phyloP scores from a whole-genome alignment of 2,797 vertebrate species.

The Cottoperca gobio region DNA sequence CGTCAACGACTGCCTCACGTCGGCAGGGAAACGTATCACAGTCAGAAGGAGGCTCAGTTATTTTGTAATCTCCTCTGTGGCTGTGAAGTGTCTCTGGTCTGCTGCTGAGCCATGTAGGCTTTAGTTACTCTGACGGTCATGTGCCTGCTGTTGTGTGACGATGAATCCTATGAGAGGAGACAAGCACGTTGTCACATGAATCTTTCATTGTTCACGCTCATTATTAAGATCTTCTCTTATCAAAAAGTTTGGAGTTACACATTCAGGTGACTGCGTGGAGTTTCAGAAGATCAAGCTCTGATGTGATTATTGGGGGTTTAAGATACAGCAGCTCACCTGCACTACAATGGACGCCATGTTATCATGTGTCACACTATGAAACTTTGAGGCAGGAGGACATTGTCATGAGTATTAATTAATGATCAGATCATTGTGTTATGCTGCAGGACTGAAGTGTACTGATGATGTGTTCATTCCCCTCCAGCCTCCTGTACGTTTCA shows the following conservation, averaged over 20 bases:
- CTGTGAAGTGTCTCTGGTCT: constrained; percentile 40
- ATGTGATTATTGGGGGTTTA: not conserved
- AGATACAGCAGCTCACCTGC: not conserved
- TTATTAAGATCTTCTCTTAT: not conserved
- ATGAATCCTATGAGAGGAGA: constrained; percentile 39
- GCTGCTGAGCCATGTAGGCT: constrained; percentile 25
- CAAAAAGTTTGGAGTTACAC: not conserved
- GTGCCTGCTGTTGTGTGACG: constrained; percentile 69
- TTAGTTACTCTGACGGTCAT: constrained; percentile 60
- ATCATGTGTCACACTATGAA: not conserved
- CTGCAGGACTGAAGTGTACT: not conserved
- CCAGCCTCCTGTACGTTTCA: not conserved
- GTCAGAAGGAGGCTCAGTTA: constrained; percentile 22
- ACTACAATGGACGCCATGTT: not conserved
- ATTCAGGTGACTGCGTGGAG: not conserved
- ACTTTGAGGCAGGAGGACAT: not conserved
- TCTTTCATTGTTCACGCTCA: constrained; percentile 37
- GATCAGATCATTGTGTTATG: not conserved
- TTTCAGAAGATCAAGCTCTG: no score
- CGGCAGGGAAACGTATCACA: constrained; percentile 50
- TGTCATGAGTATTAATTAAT: not conserved
- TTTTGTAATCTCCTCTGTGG: constrained; percentile 53
- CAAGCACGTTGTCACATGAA: constrained; percentile 60
- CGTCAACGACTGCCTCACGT: constrained; percentile 38
- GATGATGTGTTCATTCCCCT: not conserved